Conservation (phyloP, 2,888 invertebrate species). For the Trichogramma evanescens region DNA sequence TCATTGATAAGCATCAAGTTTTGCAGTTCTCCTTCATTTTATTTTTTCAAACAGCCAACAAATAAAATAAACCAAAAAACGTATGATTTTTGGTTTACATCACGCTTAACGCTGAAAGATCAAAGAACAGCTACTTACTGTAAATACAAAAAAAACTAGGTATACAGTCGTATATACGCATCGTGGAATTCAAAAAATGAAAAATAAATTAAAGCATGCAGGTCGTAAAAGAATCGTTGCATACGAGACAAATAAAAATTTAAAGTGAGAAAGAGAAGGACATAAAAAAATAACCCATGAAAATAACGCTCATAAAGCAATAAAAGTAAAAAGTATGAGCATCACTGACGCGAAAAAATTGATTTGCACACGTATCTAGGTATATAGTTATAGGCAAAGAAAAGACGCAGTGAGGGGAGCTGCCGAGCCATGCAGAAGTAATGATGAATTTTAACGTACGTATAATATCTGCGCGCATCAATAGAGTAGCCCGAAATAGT, state of each 20-base stretch:
- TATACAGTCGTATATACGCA: neutral
- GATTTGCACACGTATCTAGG: slow-evolving; percentile 10
- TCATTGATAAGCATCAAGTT: no score
- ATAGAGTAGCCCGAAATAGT: neutral
- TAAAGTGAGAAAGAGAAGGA: slow-evolving; percentile 20
- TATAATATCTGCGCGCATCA: neutral
- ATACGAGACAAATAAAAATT: slow-evolving; percentile 5
- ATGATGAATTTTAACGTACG: slow-evolving; percentile 10
- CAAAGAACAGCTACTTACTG: neutral
- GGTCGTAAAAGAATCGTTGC: slow-evolving; percentile 10
- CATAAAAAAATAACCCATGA: slow-evolving; percentile 17
- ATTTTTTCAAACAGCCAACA: no score
- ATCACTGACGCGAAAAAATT: slow-evolving; percentile 14
- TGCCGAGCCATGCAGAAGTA: slow-evolving; percentile 10
- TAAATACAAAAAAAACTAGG: neutral
- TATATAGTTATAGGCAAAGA: neutral
- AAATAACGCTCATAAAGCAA: slow-evolving; percentile 20
- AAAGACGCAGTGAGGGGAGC: neutral
- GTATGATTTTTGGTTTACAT: no score
- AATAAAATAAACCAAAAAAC: no score
- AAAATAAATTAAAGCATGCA: slow-evolving; percentile 4
- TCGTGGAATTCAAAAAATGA: neutral
- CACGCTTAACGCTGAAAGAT: no score
- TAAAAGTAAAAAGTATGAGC: slow-evolving; percentile 13
- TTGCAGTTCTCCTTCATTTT: no score